phyloP scores from a whole-genome alignment of 1,140 invertebrate species.

The Geopemphigus sp. region DNA sequence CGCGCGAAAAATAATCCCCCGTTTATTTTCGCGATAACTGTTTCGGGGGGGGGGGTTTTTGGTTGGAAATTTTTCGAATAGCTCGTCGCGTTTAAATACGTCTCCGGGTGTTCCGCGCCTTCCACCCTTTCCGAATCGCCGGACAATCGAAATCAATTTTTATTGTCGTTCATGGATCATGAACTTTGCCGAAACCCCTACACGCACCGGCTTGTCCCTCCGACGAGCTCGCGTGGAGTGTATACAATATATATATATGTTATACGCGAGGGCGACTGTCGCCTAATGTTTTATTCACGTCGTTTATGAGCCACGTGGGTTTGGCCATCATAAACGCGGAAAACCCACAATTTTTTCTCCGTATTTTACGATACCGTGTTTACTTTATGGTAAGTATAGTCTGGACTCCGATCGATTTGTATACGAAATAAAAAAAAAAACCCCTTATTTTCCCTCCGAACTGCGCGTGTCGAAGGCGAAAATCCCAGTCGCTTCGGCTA shows the following conservation, averaged over 20 bases:
- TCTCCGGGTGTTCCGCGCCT: too few species aligned
- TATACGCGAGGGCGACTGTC: constrained; percentile 41
- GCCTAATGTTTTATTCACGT: constrained; percentile 48
- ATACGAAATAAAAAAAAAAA: background rate
- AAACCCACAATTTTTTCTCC: constrained; percentile 43
- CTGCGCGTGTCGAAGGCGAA: background rate
- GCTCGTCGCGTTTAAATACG: too few species aligned
- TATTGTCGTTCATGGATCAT: constrained; percentile 44
- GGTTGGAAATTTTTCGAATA: too few species aligned
- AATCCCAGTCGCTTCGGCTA: background rate
- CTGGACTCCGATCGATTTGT: constrained; percentile 43
- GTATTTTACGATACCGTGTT: constrained; percentile 45
- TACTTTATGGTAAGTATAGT: constrained; percentile 47
- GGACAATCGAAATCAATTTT: constrained; percentile 42
- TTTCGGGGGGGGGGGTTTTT: too few species aligned
- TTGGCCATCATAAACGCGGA: constrained; percentile 40
- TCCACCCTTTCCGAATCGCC: too few species aligned
- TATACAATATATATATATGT: too few species aligned
- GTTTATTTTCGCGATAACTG: too few species aligned
- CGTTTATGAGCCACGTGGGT: constrained; percentile 44
- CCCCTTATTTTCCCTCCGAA: background rate
- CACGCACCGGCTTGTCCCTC: background rate
- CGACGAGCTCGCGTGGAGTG: background rate
- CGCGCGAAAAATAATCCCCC: too few species aligned
- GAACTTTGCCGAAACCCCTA: constrained; percentile 32